phyloP scores from a whole-genome alignment of 1,140 invertebrate species.

The Meteorus sp. region DNA sequence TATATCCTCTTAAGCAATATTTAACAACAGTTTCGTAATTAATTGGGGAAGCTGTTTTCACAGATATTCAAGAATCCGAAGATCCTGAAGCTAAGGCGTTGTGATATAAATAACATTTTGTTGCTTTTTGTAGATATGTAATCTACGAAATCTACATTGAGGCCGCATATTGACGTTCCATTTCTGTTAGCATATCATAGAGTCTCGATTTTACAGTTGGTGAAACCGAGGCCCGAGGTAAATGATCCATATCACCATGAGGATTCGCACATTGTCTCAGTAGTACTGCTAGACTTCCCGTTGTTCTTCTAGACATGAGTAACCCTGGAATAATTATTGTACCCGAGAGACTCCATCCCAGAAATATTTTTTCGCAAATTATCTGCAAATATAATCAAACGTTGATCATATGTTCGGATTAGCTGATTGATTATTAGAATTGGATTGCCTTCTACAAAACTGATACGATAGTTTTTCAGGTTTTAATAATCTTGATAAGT shows the following conservation, averaged over 20 bases:
- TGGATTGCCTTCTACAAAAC: too few species aligned
- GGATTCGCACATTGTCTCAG: slow-evolving; percentile 64
- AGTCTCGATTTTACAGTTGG: slow-evolving; percentile 55
- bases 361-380: slow-evolving; percentile 67
- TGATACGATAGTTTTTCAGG: not conserved
- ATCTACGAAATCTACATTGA: slow-evolving; percentile 28
- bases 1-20: too few species aligned
- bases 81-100: too few species aligned
- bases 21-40: too few species aligned
- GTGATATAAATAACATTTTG: too few species aligned
- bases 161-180: slow-evolving; percentile 41
- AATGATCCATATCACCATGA: slow-evolving; percentile 42
- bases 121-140: too few species aligned
- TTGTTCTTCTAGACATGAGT: slow-evolving; percentile 62
- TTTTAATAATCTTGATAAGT: not conserved
- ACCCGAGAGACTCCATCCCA: slow-evolving; percentile 65
- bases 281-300: slow-evolving; percentile 58
- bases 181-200: slow-evolving; percentile 60
- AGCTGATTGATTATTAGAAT: not conserved
- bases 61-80: too few species aligned
- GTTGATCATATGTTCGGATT: not conserved
- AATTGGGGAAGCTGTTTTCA: too few species aligned
- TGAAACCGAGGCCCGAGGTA: slow-evolving; percentile 51
- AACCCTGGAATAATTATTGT: slow-evolving; percentile 65
- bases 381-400: slow-evolving; percentile 48